Evolutionary conservation across 2,113 vertebrate species (phyloP).

Genomic region (Typhlomys cinereus): DNA sequence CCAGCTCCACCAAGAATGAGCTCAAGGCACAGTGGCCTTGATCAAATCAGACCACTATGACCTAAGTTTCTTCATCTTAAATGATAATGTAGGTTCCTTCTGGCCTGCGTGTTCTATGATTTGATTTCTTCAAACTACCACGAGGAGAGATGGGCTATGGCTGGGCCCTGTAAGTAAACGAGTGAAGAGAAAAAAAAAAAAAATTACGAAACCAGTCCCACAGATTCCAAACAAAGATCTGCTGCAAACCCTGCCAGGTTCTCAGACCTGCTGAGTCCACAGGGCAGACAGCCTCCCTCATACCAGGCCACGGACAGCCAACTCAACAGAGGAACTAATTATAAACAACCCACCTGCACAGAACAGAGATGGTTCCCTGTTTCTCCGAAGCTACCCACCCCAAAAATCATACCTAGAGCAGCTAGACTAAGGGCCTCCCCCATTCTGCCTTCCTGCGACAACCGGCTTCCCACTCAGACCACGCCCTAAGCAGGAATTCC

Average conservation of each 20-base stretch:
- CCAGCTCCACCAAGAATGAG: not conserved
- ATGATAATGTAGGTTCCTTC: not conserved
- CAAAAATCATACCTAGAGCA: not conserved
- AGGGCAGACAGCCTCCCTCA: not conserved
- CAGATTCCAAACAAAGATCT: constrained; percentile 46
- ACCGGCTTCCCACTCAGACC: not conserved
- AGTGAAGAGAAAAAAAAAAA: not conserved
- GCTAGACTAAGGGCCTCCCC: not conserved
- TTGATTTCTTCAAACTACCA: not conserved
- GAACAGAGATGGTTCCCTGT: not conserved
- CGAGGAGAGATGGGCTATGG: not conserved
- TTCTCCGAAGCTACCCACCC: not conserved
- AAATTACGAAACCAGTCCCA: not conserved
- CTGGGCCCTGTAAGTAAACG: not conserved
- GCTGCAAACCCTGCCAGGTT: not conserved
- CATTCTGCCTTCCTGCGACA: not conserved
- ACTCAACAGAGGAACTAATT: not conserved
- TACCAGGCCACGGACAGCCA: not conserved
- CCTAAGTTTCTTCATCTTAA: not conserved
- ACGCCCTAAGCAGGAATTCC: constrained; percentile 52
- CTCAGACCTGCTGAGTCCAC: not conserved
- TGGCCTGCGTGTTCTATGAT: not conserved
- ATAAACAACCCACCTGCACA: not conserved
- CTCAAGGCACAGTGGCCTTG: not conserved
- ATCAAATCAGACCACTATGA: not conserved